These are phyloP conservation scores for Brachyistius frenatus DNA, from an alignment of 2,113 vertebrate species.

Conservation along the genomic window DNA sequence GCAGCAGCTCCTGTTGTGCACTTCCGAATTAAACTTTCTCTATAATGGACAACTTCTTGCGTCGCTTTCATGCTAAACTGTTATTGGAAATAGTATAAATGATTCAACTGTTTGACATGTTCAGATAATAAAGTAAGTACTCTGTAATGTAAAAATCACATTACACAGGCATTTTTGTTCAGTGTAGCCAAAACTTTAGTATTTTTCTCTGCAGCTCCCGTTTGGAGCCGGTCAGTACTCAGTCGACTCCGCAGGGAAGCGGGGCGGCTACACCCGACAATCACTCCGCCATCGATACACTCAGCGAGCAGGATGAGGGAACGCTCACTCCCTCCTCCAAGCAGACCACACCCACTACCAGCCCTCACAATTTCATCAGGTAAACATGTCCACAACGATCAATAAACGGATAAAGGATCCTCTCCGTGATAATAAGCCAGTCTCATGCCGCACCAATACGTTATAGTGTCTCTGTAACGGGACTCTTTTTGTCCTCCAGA, in stretches of 20 bases:
- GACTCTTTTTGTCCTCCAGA: conserved; percentile 56
- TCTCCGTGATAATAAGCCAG: no score
- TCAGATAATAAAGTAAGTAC: neutral
- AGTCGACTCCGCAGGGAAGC: conserved; percentile 90
- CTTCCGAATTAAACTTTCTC: no score
- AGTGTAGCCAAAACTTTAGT: neutral
- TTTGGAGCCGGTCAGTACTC: conserved; percentile 90
- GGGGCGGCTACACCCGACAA: conserved; percentile 91
- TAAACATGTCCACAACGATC: conserved; percentile 49
- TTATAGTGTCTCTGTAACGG: neutral
- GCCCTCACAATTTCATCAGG: conserved; percentile 90
- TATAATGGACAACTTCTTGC: no score
- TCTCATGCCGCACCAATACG: no score
- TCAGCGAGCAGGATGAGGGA: conserved; percentile 97
- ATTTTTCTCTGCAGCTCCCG: conserved; percentile 85
- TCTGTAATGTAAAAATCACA: neutral
- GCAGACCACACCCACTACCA: conserved; percentile 92
- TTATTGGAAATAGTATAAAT: neutral
- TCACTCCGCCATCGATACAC: conserved; percentile 92
- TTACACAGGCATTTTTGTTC: neutral
- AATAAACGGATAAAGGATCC: no score
- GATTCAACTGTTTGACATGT: no score
- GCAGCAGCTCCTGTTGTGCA: no score
- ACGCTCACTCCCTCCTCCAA: conserved; percentile 94
- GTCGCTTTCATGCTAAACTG: neutral